Percentiles rank a stretch among this genome's conserved stretches.
Conservation (phyloP, 2,888 invertebrate species). For the Chalcosyrphus nemorum region DNA sequence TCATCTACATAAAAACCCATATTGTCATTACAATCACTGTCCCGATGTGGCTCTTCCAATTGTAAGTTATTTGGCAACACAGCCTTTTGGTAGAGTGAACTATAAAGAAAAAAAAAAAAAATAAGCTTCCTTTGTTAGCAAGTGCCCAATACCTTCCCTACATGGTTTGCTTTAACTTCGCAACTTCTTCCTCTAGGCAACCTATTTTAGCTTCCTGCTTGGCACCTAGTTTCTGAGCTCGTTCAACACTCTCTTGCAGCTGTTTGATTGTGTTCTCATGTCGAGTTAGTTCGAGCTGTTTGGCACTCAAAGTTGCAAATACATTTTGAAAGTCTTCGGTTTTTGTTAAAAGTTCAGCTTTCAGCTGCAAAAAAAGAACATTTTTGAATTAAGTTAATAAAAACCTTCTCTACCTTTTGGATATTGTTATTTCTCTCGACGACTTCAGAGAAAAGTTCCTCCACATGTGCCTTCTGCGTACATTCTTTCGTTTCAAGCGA, state of each 20-base stretch:
- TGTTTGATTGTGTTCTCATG: slow-evolving; percentile 78
- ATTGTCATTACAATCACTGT: slow-evolving; percentile 72
- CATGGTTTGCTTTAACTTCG: slow-evolving; percentile 77
- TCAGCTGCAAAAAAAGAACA: slow-evolving; percentile 75
- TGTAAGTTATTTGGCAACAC: slow-evolving; percentile 59
- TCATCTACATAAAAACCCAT: slow-evolving; percentile 74
- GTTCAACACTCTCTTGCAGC: slow-evolving; percentile 77
- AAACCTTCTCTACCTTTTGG: slow-evolving; percentile 29
- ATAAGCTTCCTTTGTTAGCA: not conserved
- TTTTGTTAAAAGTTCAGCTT: slow-evolving; percentile 76
- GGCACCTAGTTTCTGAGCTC: slow-evolving; percentile 76
- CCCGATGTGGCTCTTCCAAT: slow-evolving; percentile 40
- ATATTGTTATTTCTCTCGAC: slow-evolving; percentile 74
- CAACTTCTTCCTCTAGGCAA: slow-evolving; percentile 76
- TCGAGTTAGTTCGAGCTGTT: slow-evolving; percentile 77
- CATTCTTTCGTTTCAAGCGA: slow-evolving; percentile 77
- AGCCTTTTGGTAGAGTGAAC: slow-evolving; percentile 73
- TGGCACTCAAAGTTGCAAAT: slow-evolving; percentile 75
- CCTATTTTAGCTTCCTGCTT: slow-evolving; percentile 79
- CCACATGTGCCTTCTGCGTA: slow-evolving; percentile 74
- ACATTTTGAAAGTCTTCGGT: slow-evolving; percentile 78
- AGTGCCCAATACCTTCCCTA: slow-evolving; percentile 70
- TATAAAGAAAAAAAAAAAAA: slow-evolving; percentile 29
- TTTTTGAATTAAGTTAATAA: slow-evolving; percentile 32
- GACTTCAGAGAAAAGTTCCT: slow-evolving; percentile 76